Conservation (phyloP, 2,113 vertebrate species). For the Colinus virginianus region DNA sequence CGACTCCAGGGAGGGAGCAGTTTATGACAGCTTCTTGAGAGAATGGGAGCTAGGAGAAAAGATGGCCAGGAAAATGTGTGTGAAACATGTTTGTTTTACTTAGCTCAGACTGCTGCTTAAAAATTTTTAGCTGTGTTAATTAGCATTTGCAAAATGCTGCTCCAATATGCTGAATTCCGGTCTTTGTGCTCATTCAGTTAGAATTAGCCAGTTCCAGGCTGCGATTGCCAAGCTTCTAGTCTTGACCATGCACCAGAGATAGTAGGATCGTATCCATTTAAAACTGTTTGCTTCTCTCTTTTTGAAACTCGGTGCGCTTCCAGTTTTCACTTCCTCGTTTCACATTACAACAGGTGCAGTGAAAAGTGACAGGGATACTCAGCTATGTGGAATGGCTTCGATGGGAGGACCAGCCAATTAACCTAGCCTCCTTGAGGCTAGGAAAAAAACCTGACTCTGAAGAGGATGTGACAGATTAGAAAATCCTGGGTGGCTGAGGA, state of each 20-base stretch:
- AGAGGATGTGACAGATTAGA: neutral
- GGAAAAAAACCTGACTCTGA: neutral
- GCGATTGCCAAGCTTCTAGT: neutral
- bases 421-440: neutral
- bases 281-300: neutral
- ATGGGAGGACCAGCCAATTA: neutral
- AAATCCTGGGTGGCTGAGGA: neutral
- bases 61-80: constrained; percentile 32
- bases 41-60: constrained; percentile 42
- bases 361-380: neutral
- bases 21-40: constrained; percentile 57
- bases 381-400: neutral
- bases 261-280: neutral
- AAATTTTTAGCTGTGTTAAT: constrained; percentile 31
- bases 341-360: neutral
- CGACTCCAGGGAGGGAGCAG: constrained; percentile 13
- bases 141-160: constrained; percentile 27
- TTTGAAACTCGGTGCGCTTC: rapidly evolving
- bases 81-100: constrained; percentile 51
- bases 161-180: neutral
- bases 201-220: constrained; percentile 9
- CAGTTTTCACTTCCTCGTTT: rapidly evolving
- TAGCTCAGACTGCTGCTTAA: constrained; percentile 11
- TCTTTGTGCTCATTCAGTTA: constrained; percentile 10
- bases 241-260: neutral